phyloP scores from a whole-genome alignment of 2,888 invertebrate species.

The Allacma fusca region DNA sequence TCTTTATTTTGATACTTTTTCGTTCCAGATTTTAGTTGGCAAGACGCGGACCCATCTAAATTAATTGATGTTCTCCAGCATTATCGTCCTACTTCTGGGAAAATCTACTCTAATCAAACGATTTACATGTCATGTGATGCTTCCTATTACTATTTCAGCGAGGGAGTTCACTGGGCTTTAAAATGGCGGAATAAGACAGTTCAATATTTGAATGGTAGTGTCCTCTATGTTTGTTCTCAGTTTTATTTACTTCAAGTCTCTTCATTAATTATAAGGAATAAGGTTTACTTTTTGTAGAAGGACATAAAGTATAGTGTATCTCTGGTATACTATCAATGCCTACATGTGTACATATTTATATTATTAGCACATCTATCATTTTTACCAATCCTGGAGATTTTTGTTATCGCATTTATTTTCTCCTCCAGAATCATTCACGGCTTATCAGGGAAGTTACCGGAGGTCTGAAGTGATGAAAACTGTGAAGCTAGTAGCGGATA shows the following conservation, averaged over 20 bases:
- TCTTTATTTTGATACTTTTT: too few relatives aligned
- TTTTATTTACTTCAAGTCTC: too few relatives aligned
- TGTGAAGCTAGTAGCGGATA: conserved; percentile 43
- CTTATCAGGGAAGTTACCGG: conserved; percentile 25
- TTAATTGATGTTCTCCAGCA: conserved; percentile 47
- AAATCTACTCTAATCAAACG: conserved; percentile 52
- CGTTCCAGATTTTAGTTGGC: conserved; percentile 52
- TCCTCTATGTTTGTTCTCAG: too few relatives aligned
- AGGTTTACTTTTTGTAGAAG: too few relatives aligned
- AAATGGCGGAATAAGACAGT: conserved; percentile 48
- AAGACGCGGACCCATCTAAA: conserved; percentile 50
- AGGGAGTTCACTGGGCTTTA: conserved; percentile 57
- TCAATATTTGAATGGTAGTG: conserved; percentile 45
- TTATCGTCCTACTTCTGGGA: conserved; percentile 12
- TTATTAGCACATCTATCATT: too few relatives aligned
- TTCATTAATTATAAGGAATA: too few relatives aligned
- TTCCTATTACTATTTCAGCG: conserved; percentile 53
- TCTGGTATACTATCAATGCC: too few relatives aligned
- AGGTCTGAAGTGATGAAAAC: conserved; percentile 30
- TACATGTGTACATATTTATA: too few relatives aligned
- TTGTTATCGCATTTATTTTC: neutral
- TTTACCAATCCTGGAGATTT: too few relatives aligned
- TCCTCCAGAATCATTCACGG: conserved; percentile 34
- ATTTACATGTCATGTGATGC: conserved; percentile 51
- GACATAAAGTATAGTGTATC: too few relatives aligned